Percentiles rank a stretch among this genome's conserved stretches.
These are phyloP conservation scores for Calvadosia cruxmelitensis DNA, from an alignment of 30 jellyfish, hydroid and myxozoan species.

Conservation along the genomic window DNA sequence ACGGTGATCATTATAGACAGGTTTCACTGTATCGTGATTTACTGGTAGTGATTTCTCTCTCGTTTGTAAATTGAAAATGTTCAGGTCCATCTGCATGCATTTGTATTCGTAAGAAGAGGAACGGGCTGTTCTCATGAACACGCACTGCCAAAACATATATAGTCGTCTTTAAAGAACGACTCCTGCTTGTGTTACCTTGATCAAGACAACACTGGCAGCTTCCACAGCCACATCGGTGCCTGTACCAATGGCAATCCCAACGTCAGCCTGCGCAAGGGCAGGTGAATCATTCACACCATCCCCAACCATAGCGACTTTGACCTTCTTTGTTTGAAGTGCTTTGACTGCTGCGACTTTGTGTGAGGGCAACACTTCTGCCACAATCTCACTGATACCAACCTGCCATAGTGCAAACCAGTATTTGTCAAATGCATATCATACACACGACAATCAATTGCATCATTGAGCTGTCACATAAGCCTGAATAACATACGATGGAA, in stretches of 20 bases:
- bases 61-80: too few relatives aligned
- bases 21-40: neutral
- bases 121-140: neutral
- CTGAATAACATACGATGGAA: too few relatives aligned
- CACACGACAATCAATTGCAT: too few relatives aligned
- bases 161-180: too few relatives aligned
- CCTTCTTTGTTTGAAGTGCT: slow-evolving; percentile 64
- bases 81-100: neutral
- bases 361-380: slow-evolving; percentile 92
- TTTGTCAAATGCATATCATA: too few relatives aligned
- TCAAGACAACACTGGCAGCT: slow-evolving; percentile 91
- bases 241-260: slow-evolving; percentile 99
- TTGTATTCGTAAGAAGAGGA: neutral
- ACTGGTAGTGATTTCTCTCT: neutral
- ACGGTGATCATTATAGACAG: too few relatives aligned
- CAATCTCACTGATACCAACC: slow-evolving; percentile 44
- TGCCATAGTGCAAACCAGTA: too few relatives aligned
- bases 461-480: too few relatives aligned
- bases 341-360: slow-evolving; percentile 78
- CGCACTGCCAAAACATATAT: too few relatives aligned
- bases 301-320: slow-evolving; percentile 97
- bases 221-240: slow-evolving; percentile 98
- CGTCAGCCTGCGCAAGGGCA: slow-evolving; percentile 97
- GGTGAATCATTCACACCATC: slow-evolving; percentile 99
- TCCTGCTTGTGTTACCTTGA: too few relatives aligned